Percentiles rank a stretch among this genome's conserved stretches.
Conservation (phyloP, 2,797 vertebrate genomes). For the Novumbra hubbsi region DNA sequence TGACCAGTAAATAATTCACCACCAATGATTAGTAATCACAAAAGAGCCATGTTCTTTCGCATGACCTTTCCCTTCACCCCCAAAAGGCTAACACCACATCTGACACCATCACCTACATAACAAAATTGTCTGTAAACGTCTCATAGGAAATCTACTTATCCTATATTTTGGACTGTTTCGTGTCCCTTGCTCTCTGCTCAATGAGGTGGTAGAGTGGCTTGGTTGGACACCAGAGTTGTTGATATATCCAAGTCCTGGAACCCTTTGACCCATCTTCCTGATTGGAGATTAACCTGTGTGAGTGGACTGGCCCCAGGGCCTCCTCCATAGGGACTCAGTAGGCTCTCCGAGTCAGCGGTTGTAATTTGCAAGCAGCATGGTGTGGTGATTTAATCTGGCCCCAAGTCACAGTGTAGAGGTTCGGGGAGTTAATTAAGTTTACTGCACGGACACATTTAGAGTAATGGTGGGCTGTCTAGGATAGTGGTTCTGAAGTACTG, state of each 20-base stretch:
- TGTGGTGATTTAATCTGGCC: constrained; percentile 31
- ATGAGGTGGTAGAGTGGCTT: not conserved
- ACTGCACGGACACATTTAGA: constrained; percentile 10
- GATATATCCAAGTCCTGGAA: constrained; percentile 11
- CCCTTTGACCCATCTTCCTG: constrained; percentile 15
- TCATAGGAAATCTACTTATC: not conserved
- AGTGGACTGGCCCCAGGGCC: not conserved
- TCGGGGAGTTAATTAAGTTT: constrained; percentile 30
- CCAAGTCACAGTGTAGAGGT: constrained; percentile 20
- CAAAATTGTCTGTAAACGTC: not conserved
- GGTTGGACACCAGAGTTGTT: not conserved
- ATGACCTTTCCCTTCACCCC: not conserved
- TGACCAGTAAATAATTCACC: not conserved
- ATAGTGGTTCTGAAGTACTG: constrained; percentile 12
- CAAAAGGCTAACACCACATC: not conserved
- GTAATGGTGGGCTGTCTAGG: constrained; percentile 23
- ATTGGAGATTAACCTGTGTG: constrained; percentile 23
- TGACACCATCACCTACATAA: not conserved
- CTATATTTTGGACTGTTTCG: not conserved
- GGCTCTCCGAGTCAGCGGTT: constrained; percentile 14
- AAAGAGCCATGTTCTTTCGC: not conserved
- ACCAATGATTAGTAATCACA: not conserved
- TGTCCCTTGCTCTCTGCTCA: not conserved
- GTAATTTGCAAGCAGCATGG: constrained; percentile 8
- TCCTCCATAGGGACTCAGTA: constrained; percentile 7